Percentiles rank a stretch among this genome's conserved stretches.
Evolutionary conservation across 2,888 invertebrate species (phyloP).

Genomic region (Chymomyza procnemis): DNA sequence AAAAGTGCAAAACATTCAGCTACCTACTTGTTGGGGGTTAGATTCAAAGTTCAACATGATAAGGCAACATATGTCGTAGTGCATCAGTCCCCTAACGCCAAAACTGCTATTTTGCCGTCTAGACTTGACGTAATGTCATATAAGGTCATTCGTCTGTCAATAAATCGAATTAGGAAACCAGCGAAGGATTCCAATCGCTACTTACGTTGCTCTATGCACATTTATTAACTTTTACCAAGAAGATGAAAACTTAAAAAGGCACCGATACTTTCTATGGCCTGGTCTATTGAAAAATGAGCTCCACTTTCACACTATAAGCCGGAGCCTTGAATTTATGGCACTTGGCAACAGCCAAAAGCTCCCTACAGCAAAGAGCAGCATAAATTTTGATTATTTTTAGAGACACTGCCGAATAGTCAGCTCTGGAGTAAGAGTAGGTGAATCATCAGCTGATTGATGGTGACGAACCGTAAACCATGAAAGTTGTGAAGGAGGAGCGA

Average conservation of each 20-base stretch:
- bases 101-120: slow-evolving; percentile 29
- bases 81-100: background rate
- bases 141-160: slow-evolving; percentile 57
- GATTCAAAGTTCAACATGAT: too few species aligned
- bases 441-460: slow-evolving; percentile 65
- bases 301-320: too few species aligned
- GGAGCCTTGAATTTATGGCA: background rate
- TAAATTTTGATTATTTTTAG: slow-evolving; percentile 62
- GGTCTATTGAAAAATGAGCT: too few species aligned
- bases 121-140: slow-evolving; percentile 66
- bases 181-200: too few species aligned
- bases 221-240: too few species aligned
- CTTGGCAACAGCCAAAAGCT: background rate
- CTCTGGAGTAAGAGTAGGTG: slow-evolving; percentile 31
- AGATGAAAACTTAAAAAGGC: background rate
- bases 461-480: slow-evolving; percentile 30
- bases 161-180: slow-evolving; percentile 56
- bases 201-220: too few species aligned
- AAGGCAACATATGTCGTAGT: too few species aligned
- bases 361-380: slow-evolving; percentile 42
- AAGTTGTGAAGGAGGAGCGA: background rate
- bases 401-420: slow-evolving; percentile 31
- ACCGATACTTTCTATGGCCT: too few species aligned
- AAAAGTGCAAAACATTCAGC: too few species aligned
- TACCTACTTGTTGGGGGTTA: too few species aligned